Evolutionary conservation across 1,140 invertebrate genomes (phyloP).

Genomic region (Sogatella furcifera): DNA sequence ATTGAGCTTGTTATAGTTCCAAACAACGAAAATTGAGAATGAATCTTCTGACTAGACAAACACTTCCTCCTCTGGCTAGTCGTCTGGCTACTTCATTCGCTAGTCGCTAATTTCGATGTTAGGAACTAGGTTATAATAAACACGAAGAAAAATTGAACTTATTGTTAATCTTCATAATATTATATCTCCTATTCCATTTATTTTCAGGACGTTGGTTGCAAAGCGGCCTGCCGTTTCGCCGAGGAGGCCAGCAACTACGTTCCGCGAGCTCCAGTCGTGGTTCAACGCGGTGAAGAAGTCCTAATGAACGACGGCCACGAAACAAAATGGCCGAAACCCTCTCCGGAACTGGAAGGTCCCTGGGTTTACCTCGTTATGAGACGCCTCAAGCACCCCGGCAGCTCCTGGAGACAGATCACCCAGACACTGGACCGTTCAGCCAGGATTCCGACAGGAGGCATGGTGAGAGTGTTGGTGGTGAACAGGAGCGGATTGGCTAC

Average conservation of each 20-base stretch:
- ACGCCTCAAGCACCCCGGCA: slow-evolving; percentile 36
- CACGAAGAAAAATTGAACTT: no score
- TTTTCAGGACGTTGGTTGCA: slow-evolving; percentile 56
- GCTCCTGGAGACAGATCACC: slow-evolving; percentile 10
- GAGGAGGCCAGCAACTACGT: slow-evolving; percentile 40
- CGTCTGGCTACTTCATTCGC: no score
- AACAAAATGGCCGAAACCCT: slow-evolving; percentile 42
- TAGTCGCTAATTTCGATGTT: no score
- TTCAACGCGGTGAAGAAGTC: slow-evolving; percentile 51
- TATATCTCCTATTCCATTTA: no score
- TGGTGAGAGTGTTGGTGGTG: slow-evolving; percentile 51
- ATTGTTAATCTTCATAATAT: no score
- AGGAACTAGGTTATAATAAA: no score
- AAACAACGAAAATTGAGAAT: no score
- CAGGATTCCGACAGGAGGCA: slow-evolving; percentile 43
- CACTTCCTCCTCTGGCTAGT: no score
- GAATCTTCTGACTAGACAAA: no score
- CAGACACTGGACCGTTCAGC: slow-evolving; percentile 47
- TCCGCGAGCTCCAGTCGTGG: slow-evolving; percentile 50
- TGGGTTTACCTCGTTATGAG: slow-evolving; percentile 57
- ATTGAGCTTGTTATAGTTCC: no score
- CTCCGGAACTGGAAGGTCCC: slow-evolving; percentile 24
- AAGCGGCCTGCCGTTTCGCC: slow-evolving; percentile 54
- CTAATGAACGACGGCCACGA: slow-evolving; percentile 36
- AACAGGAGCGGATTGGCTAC: slow-evolving; percentile 50